Base-by-base conservation (phyloP, 2,888 invertebrate genomes). In the Trichacis sp. region DNA sequence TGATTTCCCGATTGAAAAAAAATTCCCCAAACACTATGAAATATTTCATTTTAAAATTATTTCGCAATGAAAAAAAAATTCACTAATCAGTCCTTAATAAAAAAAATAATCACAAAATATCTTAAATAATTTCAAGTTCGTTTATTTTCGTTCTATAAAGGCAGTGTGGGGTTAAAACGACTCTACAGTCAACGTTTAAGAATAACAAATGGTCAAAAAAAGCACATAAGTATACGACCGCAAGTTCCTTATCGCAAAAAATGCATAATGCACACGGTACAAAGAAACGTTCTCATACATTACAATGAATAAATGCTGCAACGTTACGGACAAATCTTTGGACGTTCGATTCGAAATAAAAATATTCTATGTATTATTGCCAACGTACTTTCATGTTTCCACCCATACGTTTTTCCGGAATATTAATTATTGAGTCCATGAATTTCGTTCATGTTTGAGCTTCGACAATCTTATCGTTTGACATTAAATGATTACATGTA, bases 401-500 rank as follows among this genome's bases (percentile, higher is more conserved):
- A 24, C 8, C 24, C 24, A 24, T 8, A 5, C 24, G 24, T 5
- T 8, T 24, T 24, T 24, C 24, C 24, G n/a, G n/a, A n/a, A n/a
- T n/a, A n/a, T n/a, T n/a, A n/a, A n/a, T n/a, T n/a, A n/a, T 24
- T 8, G 24, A 24, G 24, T 24, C 3, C 24, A 24, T 24, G 24
- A 24, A 24, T 24, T 24, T 24, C 24, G 56, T 63, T 58, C 30
- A 58, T 50, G 49, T 49, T 58, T 63, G 63, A 63, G 63, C 63
- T 18, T 54, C 50, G 19, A 14, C 58, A 18, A 43, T 48, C 42
- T 29, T 53, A 45, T 45, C 52, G 15, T 55, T 51, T 20, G 40
- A 56, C 60, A 60, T 60, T 51, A 45, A 59, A 24, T 43, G 59
- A 56, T 64, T 64, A 59, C 51, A 54, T 50, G 49, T 59, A 59